Percentiles rank a stretch among this genome's conserved stretches.
These are phyloP conservation scores for Tetragonula clypearis DNA, from an alignment of 1,140 invertebrate species.

Conservation along the genomic window DNA sequence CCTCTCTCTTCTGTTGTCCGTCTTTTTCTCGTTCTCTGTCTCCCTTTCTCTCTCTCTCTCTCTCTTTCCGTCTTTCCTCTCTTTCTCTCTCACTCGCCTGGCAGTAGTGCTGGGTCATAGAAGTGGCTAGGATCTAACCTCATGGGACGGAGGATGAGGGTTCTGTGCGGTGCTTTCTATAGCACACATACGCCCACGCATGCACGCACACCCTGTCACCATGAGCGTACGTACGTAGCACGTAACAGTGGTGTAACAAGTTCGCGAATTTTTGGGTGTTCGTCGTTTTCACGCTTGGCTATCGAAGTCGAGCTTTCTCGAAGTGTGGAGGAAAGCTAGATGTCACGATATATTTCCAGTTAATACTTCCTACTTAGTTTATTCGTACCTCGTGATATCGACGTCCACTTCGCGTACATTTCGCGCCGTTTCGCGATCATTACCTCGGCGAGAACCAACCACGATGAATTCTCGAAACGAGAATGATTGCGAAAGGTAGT, in stretches of 20 bases:
- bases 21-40: neutral
- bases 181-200: slow-evolving; percentile 34
- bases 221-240: neutral
- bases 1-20: neutral
- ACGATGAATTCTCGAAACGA: too few species aligned
- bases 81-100: slow-evolving; percentile 29
- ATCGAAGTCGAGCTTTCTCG: too few species aligned
- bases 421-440: too few species aligned
- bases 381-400: neutral
- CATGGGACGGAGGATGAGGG: slow-evolving; percentile 62
- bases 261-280: slow-evolving; percentile 35
- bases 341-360: neutral
- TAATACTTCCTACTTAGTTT: neutral
- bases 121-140: slow-evolving; percentile 71
- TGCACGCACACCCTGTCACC: slow-evolving; percentile 10
- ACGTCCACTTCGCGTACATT: neutral
- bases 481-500: too few species aligned
- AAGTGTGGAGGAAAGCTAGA: neutral
- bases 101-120: slow-evolving; percentile 62
- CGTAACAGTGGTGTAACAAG: slow-evolving; percentile 45
- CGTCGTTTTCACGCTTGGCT: neutral
- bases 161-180: slow-evolving; percentile 52
- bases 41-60: neutral
- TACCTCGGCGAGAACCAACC: too few species aligned
- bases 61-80: neutral